These are phyloP conservation scores for Falco columbarius DNA, from an alignment of 2,797 vertebrate genomes.

Conservation along the genomic window DNA sequence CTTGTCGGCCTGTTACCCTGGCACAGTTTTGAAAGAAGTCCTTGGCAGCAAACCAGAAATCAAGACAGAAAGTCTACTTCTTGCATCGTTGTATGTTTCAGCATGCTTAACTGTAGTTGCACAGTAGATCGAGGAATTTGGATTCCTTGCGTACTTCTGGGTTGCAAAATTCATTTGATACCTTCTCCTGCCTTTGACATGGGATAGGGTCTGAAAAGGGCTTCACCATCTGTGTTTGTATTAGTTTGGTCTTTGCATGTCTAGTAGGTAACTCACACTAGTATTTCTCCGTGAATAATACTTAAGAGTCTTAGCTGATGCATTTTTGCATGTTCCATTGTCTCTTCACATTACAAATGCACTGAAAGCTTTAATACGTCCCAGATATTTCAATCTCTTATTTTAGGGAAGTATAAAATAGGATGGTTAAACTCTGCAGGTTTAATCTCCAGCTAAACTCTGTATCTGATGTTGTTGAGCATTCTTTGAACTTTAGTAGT, in stretches of 20 bases:
- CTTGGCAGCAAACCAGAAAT: not conserved
- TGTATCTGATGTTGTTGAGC: not conserved
- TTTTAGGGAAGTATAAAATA: not conserved
- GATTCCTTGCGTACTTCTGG: not conserved
- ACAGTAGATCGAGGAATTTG: not conserved
- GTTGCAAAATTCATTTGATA: slow-evolving; percentile 25
- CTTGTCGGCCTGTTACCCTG: not conserved
- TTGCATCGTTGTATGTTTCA: not conserved
- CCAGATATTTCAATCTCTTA: not conserved
- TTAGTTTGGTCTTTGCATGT: not conserved
- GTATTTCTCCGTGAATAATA: not conserved
- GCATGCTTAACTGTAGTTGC: not conserved
- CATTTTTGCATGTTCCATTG: not conserved
- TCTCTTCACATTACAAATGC: not conserved
- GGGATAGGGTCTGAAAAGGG: slow-evolving; percentile 20
- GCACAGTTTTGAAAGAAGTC: not conserved
- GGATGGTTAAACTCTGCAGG: not conserved
- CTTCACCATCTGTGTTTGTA: slow-evolving; percentile 45
- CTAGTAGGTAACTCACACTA: not conserved
- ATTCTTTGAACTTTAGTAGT: not conserved
- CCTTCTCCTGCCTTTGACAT: slow-evolving; percentile 29
- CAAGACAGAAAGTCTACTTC: not conserved
- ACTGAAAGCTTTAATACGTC: not conserved
- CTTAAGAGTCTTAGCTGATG: not conserved
- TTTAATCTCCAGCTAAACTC: no score